phyloP scores from a whole-genome alignment of 2,113 vertebrate genomes.

The Salvelinus fontinalis region DNA sequence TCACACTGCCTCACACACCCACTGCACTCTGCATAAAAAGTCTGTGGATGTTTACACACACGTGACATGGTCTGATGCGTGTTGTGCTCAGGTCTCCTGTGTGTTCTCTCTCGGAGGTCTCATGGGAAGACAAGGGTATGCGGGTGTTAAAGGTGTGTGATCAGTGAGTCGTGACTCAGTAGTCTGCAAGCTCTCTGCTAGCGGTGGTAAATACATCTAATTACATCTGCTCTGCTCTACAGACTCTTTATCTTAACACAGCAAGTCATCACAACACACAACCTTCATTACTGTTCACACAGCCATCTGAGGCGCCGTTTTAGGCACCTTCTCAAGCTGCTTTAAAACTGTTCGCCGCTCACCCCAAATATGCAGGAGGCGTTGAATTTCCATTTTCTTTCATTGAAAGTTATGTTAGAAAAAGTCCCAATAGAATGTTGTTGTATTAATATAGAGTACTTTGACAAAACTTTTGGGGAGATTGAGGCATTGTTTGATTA shows the following conservation, averaged over 20 bases:
- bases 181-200: constrained; percentile 50
- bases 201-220: constrained; percentile 71
- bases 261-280: constrained; percentile 62
- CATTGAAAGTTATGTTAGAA: neutral
- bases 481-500: neutral
- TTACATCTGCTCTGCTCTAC: constrained; percentile 68
- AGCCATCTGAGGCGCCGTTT: constrained; percentile 53
- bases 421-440: neutral
- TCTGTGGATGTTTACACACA: neutral
- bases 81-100: constrained; percentile 6
- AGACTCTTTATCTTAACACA: constrained; percentile 72
- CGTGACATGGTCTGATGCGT: constrained; percentile 16
- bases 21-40: no score
- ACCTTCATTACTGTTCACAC: constrained; percentile 64
- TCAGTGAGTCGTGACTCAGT: constrained; percentile 58
- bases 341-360: constrained; percentile 48
- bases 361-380: constrained; percentile 31
- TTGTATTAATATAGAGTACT: neutral
- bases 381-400: neutral
- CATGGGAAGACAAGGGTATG: constrained; percentile 26
- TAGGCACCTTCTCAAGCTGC: constrained; percentile 51
- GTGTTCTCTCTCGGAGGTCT: neutral
- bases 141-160: constrained; percentile 47
- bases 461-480: neutral
- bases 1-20: no score